A percentile compares a stretch with the other conserved stretches of the same genome.
These are phyloP conservation scores for Julus scanicus DNA, from an alignment of 2,888 invertebrate genomes.

Conservation along the genomic window DNA sequence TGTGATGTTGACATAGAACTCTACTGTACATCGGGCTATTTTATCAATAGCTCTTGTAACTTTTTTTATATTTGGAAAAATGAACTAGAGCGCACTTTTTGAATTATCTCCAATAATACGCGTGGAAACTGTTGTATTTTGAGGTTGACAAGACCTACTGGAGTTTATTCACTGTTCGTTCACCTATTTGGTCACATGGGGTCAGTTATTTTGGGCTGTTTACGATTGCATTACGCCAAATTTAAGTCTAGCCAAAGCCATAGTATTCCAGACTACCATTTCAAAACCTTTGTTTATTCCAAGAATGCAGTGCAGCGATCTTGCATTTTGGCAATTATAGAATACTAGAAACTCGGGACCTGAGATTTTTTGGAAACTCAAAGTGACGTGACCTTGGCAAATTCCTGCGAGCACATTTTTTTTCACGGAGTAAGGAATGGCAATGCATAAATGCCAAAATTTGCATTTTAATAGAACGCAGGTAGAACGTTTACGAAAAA, in stretches of 20 bases:
- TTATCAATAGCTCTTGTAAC: no score
- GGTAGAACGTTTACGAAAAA: not conserved
- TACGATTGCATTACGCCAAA: not conserved
- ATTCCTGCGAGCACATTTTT: no score
- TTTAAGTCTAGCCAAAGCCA: not conserved
- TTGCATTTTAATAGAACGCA: not conserved
- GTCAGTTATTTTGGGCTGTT: constrained; percentile 14
- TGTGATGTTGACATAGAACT: no score
- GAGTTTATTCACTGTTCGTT: not conserved
- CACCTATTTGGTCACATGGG: not conserved
- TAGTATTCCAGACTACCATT: not conserved
- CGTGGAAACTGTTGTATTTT: not conserved
- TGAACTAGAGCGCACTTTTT: not conserved
- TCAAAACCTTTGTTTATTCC: not conserved
- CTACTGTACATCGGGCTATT: no score
- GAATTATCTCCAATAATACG: not conserved
- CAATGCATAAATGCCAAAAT: not conserved
- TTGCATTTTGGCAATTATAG: not conserved
- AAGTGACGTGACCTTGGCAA: no score
- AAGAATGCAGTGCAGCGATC: not conserved
- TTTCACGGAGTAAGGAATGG: not conserved
- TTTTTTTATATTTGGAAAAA: no score
- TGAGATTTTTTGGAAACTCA: not conserved
- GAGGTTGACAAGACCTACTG: not conserved
- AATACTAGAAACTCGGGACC: not conserved